These are phyloP conservation scores for Hippocampus zosterae DNA, from an alignment of 2,113 vertebrate genomes.

Conservation along the genomic window DNA sequence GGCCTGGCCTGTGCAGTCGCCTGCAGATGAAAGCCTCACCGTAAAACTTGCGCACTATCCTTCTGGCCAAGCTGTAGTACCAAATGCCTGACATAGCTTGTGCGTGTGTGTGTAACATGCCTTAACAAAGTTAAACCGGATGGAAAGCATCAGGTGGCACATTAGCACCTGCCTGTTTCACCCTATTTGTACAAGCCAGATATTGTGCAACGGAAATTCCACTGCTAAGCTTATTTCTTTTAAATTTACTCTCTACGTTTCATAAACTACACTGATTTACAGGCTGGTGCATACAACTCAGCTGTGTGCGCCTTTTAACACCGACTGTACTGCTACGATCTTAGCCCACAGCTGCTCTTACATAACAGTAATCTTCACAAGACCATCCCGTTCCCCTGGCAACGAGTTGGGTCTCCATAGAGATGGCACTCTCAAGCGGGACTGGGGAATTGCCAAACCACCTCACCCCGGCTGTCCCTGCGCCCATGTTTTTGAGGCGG, in stretches of 20 bases:
- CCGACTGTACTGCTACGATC: constrained; percentile 16
- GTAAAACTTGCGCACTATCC: too few relatives aligned
- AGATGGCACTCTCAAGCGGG: constrained; percentile 38
- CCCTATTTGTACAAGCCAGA: too few relatives aligned
- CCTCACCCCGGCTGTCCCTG: background rate
- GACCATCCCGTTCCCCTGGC: constrained; percentile 67
- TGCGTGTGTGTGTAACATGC: background rate
- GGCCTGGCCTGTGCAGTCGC: background rate
- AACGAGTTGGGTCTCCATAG: constrained; percentile 69
- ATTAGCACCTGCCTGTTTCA: background rate
- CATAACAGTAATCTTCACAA: constrained; percentile 50
- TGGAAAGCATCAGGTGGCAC: background rate
- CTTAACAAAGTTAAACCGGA: background rate
- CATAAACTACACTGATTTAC: background rate
- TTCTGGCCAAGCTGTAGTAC: too few relatives aligned
- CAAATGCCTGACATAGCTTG: background rate
- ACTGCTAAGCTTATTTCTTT: background rate
- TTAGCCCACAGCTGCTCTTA: constrained; percentile 53
- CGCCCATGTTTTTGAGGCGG: constrained; percentile 38
- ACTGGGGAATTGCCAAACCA: constrained; percentile 28
- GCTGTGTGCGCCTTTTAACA: constrained; percentile 16
- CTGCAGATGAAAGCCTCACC: background rate
- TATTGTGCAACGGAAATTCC: too few relatives aligned
- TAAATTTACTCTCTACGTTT: background rate
- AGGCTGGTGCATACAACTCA: background rate